A percentile compares a stretch with the other conserved stretches of the same genome.
These are phyloP conservation scores for Nannobrachium achirus DNA, from an alignment of 2,113 vertebrate species.

Conservation along the genomic window DNA sequence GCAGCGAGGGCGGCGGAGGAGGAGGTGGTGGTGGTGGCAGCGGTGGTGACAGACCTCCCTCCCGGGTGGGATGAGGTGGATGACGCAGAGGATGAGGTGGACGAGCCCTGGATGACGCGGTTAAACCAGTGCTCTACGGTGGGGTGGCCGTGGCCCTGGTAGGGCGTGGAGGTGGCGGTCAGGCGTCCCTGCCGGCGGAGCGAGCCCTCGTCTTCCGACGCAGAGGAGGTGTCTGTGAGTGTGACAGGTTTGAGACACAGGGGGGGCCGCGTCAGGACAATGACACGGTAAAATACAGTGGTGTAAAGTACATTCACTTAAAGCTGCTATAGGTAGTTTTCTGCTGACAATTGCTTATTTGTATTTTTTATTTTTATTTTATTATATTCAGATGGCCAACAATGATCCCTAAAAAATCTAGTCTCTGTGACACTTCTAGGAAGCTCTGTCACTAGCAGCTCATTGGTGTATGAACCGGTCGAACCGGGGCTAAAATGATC, in stretches of 20 bases:
- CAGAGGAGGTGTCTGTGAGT: conserved; percentile 95
- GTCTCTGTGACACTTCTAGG: too few relatives aligned
- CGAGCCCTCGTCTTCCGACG: conserved; percentile 97
- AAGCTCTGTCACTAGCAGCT: too few relatives aligned
- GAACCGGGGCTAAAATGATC: too few relatives aligned
- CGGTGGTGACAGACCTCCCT: conserved; percentile 84
- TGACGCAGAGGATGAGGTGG: conserved; percentile 97
- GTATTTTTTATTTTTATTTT: too few relatives aligned
- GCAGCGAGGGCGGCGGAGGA: conserved; percentile 78
- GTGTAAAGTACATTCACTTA: too few relatives aligned
- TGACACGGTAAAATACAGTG: too few relatives aligned
- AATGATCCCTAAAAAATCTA: too few relatives aligned
- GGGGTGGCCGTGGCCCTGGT: conserved; percentile 82
- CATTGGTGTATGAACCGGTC: too few relatives aligned
- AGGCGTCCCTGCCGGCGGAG: conserved; percentile 89
- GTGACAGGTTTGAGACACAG: conserved; percentile 77
- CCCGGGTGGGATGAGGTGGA: conserved; percentile 97
- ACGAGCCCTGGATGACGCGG: conserved; percentile 94
- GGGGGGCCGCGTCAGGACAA: conserved; percentile 61
- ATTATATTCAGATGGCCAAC: too few relatives aligned
- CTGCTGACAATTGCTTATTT: too few relatives aligned
- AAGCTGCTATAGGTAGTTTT: not conserved
- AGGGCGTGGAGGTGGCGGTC: conserved; percentile 86
- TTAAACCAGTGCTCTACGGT: conserved; percentile 94
- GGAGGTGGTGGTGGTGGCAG: conserved; percentile 78